These are phyloP conservation scores for Noctuana brunneofusca DNA, from an alignment of 2,888 invertebrate genomes.

Conservation along the genomic window DNA sequence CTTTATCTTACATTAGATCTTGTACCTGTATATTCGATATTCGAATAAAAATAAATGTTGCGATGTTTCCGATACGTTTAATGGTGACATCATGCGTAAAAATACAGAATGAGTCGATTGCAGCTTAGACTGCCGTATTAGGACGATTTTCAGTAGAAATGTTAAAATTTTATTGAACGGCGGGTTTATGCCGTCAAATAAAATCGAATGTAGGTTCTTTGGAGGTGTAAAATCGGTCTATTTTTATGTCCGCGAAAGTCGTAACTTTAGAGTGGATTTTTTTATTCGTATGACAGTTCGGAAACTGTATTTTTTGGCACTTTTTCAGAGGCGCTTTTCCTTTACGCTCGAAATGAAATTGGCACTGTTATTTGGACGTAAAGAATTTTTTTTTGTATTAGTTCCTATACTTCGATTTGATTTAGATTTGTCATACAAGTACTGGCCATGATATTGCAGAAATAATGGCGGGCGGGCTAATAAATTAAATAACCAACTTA, in stretches of 20 bases:
- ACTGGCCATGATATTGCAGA: neutral
- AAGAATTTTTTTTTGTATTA: slow-evolving; percentile 25
- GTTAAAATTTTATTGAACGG: slow-evolving; percentile 75
- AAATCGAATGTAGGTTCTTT: slow-evolving; percentile 65
- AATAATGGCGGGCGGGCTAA: neutral
- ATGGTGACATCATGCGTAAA: slow-evolving; percentile 12
- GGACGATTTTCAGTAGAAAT: slow-evolving; percentile 55
- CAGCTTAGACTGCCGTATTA: slow-evolving; percentile 46
- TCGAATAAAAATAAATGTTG: too few species aligned
- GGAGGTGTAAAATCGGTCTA: slow-evolving; percentile 75
- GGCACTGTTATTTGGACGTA: slow-evolving; percentile 22
- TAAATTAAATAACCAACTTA: too few species aligned
- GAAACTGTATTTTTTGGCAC: slow-evolving; percentile 52
- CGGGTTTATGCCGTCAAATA: slow-evolving; percentile 68
- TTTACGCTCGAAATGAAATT: slow-evolving; percentile 27
- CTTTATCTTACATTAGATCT: too few species aligned
- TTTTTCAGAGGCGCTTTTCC: slow-evolving; percentile 27
- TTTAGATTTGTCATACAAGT: slow-evolving; percentile 3
- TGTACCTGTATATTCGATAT: neutral
- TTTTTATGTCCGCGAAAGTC: slow-evolving; percentile 69
- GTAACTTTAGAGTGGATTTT: slow-evolving; percentile 70
- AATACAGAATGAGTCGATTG: slow-evolving; percentile 21
- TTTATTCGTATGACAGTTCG: slow-evolving; percentile 70
- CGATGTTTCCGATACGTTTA: slow-evolving; percentile 1
- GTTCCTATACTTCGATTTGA: neutral